phyloP scores from a whole-genome alignment of 2,797 vertebrate species.

The Champsocephalus esox region DNA sequence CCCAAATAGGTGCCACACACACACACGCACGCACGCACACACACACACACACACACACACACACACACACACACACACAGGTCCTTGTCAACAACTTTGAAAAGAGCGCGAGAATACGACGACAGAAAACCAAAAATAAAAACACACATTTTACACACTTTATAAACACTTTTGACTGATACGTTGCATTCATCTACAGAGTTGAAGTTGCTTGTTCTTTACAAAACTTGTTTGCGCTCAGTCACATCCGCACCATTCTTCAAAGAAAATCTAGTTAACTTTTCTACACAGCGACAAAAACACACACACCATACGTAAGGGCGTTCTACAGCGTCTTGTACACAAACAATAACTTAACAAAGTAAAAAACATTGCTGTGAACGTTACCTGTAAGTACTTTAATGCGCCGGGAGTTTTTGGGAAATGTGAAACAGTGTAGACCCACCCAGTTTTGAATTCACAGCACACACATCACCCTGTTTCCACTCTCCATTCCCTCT shows the following conservation, averaged over 20 bases:
- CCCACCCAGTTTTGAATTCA: conserved; percentile 79
- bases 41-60: background rate
- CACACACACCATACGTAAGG: background rate
- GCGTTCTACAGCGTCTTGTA: accelerated
- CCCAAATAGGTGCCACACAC: conserved; percentile 49
- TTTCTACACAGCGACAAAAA: background rate
- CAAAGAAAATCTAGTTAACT: conserved; percentile 19
- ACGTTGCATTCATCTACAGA: accelerated
- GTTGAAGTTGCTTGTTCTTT: conserved; percentile 21
- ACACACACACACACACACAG: conserved; percentile 36
- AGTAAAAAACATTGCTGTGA: conserved; percentile 36
- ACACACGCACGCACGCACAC: background rate
- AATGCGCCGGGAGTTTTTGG: conserved; percentile 70
- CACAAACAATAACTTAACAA: background rate
- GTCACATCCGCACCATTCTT: conserved; percentile 28
- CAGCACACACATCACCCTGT: conserved; percentile 71
- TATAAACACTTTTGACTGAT: background rate
- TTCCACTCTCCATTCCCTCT: conserved; percentile 76
- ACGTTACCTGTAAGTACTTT: conserved; percentile 75
- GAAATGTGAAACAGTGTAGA: conserved; percentile 75
- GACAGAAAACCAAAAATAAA: conserved; percentile 13
- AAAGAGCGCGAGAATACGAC: conserved; percentile 76
- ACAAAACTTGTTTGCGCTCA: conserved; percentile 14
- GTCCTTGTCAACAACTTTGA: conserved; percentile 59
- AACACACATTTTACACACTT: background rate